Evolutionary conservation across 2,888 invertebrate species (phyloP), one percentile per base, ranked within the genome.

Genomic region (Phrixothrix hirtus): DNA sequence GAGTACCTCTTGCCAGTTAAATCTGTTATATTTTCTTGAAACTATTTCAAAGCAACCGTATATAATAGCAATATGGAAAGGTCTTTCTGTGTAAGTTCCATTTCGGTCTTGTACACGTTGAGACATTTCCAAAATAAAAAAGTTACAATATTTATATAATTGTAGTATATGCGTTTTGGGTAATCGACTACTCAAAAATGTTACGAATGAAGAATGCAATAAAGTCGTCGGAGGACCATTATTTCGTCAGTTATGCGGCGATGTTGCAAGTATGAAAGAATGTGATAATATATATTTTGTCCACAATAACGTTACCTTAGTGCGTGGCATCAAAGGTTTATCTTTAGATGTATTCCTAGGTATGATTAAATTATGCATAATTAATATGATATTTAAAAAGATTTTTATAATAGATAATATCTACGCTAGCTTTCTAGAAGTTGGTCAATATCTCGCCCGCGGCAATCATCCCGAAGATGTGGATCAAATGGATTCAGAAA

Each of bases 121-220:
- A n/a, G n/a, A n/a, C n/a, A n/a, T n/a, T n/a, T n/a, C n/a, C n/a
- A n/a, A n/a, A n/a, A n/a, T n/a, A n/a, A n/a, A n/a, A n/a, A n/a
- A n/a, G n/a, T n/a, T n/a, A n/a, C n/a, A n/a, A n/a, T n/a, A n/a
- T n/a, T n/a, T n/a, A n/a, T n/a, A n/a, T n/a, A n/a, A 10, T 80
- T 81, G 29, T 76, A 96, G 95, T 69, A 89, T 97, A 83, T 99
- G 99, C 77, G 84, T 93, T 46, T 83, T 99, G 38, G 99, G 99
- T 15, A 92, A 89, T 62, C 85, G 98, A 35, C 79, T 98, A 47
- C 77, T 98, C 41, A 89, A 88, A 71, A 86, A 92, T 68, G 84
- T 91, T 52, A 75, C 83, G 50, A 81, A 88, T 57, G 80, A 78
- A 2, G 85, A 91, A 70, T 97, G 97, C 74, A 84, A 85, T 60